These are phyloP conservation scores for Syndactyla subalaris DNA, from an alignment of 2,797 vertebrate genomes.

Conservation along the genomic window DNA sequence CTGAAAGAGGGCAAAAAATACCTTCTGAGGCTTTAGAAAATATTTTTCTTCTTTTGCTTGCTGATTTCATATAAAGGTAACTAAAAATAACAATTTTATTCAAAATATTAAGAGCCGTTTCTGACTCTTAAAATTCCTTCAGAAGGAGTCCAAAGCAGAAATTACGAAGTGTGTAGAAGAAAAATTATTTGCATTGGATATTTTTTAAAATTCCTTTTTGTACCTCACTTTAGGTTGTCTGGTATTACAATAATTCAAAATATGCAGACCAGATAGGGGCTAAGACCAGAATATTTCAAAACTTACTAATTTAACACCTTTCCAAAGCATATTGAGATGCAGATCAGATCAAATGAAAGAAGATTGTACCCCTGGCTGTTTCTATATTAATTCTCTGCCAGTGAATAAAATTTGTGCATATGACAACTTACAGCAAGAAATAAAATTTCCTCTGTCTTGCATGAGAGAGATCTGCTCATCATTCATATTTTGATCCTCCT, in stretches of 20 bases:
- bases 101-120: background rate
- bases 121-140: background rate
- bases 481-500: background rate
- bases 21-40: background rate
- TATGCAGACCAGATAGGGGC: background rate
- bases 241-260: background rate
- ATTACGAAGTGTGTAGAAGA: background rate
- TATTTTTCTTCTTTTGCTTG: background rate
- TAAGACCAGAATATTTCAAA: background rate
- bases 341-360: background rate
- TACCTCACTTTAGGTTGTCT: background rate
- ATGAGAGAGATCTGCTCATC: background rate
- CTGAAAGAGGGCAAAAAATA: background rate
- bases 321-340: background rate
- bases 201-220: background rate
- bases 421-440: background rate
- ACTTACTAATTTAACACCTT: background rate
- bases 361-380: background rate
- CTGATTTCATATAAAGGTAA: background rate
- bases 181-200: background rate
- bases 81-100: background rate
- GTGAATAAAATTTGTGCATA: background rate
- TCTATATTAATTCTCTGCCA: background rate
- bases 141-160: background rate
- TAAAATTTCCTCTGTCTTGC: background rate